Conservation (phyloP, 2,797 vertebrate species). For the Chrysolophus pictus region DNA sequence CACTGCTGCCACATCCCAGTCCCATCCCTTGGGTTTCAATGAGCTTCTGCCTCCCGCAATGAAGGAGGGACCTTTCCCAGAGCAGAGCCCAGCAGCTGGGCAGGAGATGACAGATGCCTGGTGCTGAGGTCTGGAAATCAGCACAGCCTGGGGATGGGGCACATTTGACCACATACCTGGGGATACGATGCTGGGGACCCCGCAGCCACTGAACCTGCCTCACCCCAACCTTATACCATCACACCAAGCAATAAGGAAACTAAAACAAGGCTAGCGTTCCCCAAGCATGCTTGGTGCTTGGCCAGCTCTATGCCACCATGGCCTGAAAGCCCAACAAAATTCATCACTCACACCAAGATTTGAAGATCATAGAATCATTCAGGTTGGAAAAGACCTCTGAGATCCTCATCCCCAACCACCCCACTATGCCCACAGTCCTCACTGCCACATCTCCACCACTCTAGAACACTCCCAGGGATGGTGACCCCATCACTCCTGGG, state of each 20-base stretch:
- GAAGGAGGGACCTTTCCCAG: neutral
- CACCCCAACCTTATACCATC: neutral
- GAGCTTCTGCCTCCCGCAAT: neutral
- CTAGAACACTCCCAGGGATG: too few relatives aligned
- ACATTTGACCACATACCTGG: too few relatives aligned
- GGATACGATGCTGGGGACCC: neutral
- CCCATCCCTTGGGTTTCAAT: neutral
- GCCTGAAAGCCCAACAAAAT: neutral
- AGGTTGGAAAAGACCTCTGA: neutral
- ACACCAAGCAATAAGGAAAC: neutral
- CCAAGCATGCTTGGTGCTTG: too few relatives aligned
- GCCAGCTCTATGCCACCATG: too few relatives aligned
- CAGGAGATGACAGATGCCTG: neutral
- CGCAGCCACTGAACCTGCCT: neutral
- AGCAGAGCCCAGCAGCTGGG: neutral
- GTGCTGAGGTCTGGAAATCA: accelerated
- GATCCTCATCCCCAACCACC: neutral
- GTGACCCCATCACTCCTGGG: too few relatives aligned
- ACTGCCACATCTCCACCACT: neutral
- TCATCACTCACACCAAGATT: accelerated
- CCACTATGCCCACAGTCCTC: neutral
- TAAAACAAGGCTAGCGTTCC: neutral
- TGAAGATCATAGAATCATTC: neutral
- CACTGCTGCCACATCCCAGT: neutral
- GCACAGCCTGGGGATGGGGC: neutral